phyloP scores from a whole-genome alignment of 2,113 vertebrate species.

The Pelodiscus sinensis region DNA sequence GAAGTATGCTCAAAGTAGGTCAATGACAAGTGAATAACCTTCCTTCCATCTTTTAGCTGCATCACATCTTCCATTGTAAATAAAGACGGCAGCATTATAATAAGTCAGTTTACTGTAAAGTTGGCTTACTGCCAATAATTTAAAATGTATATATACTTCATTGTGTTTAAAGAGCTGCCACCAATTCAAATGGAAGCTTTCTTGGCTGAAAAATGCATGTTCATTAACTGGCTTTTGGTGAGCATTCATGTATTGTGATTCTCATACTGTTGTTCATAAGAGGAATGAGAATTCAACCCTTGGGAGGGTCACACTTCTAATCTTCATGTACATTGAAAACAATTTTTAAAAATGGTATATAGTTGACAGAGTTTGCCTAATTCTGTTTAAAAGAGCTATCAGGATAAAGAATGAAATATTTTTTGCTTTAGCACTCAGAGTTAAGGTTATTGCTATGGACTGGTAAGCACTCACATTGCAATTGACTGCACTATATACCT shows the following conservation, averaged over 20 bases:
- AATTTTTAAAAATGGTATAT: not conserved
- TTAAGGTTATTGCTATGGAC: conserved; percentile 28
- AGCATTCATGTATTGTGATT: conserved; percentile 12
- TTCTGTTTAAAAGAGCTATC: not conserved
- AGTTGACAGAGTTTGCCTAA: not conserved
- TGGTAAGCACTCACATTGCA: conserved; percentile 22
- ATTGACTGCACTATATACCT: conserved; percentile 56
- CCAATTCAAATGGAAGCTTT: not conserved
- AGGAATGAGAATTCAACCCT: not conserved
- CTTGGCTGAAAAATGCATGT: conserved; percentile 6
- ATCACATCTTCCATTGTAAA: not conserved
- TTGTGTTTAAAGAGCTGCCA: conserved; percentile 18
- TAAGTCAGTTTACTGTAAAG: not conserved
- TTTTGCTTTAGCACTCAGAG: conserved; percentile 21
- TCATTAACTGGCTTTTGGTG: conserved; percentile 23
- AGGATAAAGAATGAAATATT: not conserved
- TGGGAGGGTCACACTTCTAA: not conserved
- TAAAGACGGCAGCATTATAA: not conserved
- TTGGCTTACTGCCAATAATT: not conserved
- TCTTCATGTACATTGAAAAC: conserved; percentile 13
- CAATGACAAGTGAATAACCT: not conserved
- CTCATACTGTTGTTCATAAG: not conserved
- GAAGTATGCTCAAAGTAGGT: not conserved
- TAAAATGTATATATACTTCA: not conserved
- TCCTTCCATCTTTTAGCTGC: conserved; percentile 4